Percentiles rank a stretch among this genome's conserved stretches.
phyloP scores from a whole-genome alignment of 2,888 invertebrate genomes.

The Tiphia femorata region DNA sequence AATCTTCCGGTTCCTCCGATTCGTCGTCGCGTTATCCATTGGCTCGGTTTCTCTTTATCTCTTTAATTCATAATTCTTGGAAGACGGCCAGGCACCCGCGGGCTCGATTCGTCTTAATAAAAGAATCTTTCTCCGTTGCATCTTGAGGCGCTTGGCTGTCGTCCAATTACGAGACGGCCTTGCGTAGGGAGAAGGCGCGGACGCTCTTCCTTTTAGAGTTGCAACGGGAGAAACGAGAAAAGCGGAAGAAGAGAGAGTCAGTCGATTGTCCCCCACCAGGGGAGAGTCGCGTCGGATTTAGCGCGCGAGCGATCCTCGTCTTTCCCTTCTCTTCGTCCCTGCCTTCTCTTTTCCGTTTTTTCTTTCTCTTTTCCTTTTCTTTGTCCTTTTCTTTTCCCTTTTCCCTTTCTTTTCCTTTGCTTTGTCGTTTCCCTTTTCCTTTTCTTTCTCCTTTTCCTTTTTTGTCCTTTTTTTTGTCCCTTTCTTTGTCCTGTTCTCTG shows the following conservation, averaged over 20 bases:
- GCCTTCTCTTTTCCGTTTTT: not conserved
- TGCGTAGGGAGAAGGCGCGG: too few species aligned
- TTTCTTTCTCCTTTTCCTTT: not conserved
- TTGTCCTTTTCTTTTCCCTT: not conserved
- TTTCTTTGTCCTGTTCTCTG: too few species aligned
- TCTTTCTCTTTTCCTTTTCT: not conserved
- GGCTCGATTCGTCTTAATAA: too few species aligned
- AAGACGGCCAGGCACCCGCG: slow-evolving; percentile 19
- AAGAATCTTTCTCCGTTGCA: slow-evolving; percentile 18
- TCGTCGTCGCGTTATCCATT: slow-evolving; percentile 25
- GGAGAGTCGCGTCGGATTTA: not conserved
- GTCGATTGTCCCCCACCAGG: too few species aligned
- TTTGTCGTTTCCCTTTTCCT: not conserved
- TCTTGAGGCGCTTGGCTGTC: slow-evolving; percentile 20
- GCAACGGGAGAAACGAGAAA: too few species aligned
- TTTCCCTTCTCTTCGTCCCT: not conserved
- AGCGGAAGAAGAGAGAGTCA: too few species aligned
- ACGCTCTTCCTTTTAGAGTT: too few species aligned
- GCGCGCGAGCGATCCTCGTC: not conserved
- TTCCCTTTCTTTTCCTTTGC: not conserved
- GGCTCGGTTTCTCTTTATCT: slow-evolving; percentile 8
- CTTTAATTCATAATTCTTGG: slow-evolving; percentile 32
- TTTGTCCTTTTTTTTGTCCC: not conserved
- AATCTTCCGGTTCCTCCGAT: too few species aligned
- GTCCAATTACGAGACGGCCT: slow-evolving; percentile 35